These are phyloP conservation scores for Trichoplusia ni DNA, from an alignment of 1,140 invertebrate genomes.

Conservation along the genomic window DNA sequence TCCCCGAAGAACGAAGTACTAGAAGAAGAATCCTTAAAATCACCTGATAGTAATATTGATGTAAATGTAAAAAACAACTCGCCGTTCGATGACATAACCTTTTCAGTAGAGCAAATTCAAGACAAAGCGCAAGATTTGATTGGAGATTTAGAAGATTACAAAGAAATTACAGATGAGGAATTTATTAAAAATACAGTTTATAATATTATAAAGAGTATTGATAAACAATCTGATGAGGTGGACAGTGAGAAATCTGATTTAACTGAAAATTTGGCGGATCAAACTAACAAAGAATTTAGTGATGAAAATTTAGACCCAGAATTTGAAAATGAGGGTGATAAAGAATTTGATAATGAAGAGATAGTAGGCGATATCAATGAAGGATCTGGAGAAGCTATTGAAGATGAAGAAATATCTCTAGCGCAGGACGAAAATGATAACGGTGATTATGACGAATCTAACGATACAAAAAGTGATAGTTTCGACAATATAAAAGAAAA, in stretches of 20 bases:
- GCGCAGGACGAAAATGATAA: background rate
- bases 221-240: too few relatives aligned
- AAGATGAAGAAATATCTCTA: background rate
- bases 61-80: too few relatives aligned
- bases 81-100: too few relatives aligned
- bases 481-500: background rate
- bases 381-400: background rate
- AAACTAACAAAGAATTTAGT: conserved; percentile 8
- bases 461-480: background rate
- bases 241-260: background rate
- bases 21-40: background rate
- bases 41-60: background rate
- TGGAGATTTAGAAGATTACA: too few relatives aligned
- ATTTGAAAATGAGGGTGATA: too few relatives aligned
- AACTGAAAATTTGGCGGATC: conserved; percentile 1
- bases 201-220: too few relatives aligned
- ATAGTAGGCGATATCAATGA: conserved; percentile 4
- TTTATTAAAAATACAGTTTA: too few relatives aligned
- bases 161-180: background rate
- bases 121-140: too few relatives aligned
- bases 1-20: background rate
- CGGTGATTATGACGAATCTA: background rate
- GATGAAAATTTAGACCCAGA: too few relatives aligned
- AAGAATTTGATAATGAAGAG: background rate
- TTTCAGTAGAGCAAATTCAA: too few relatives aligned